phyloP scores from a whole-genome alignment of 2,113 vertebrate genomes.

The Ranitomeya variabilis region DNA sequence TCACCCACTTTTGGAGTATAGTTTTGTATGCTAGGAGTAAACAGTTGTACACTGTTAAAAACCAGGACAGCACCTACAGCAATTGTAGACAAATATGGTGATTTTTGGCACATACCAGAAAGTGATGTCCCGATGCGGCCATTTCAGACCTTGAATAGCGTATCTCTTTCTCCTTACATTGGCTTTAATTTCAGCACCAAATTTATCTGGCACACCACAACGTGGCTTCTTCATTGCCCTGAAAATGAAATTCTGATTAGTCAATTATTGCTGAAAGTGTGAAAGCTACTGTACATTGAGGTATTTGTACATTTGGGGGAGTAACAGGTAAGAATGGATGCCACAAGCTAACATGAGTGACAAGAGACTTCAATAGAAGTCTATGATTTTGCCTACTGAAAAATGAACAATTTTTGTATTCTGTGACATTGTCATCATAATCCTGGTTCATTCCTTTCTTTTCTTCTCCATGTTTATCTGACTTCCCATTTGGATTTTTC shows the following conservation, averaged over 20 bases:
- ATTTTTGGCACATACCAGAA: constrained; percentile 79
- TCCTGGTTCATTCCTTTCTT: background rate
- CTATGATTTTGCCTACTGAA: background rate
- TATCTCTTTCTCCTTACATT: constrained; percentile 87
- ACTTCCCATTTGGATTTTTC: background rate
- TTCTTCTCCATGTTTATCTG: background rate
- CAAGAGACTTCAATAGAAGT: background rate
- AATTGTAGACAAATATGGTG: background rate
- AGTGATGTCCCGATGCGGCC: constrained; percentile 85
- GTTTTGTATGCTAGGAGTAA: constrained; percentile 75
- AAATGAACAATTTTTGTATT: background rate
- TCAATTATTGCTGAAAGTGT: background rate
- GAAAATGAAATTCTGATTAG: background rate
- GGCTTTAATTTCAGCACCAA: constrained; percentile 84
- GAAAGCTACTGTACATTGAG: background rate
- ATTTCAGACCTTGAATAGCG: constrained; percentile 86
- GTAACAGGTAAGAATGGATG: background rate
- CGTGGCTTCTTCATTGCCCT: constrained; percentile 87
- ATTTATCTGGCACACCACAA: constrained; percentile 89
- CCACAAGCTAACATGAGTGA: background rate
- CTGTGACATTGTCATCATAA: background rate
- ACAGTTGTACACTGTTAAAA: background rate
- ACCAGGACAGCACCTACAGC: background rate
- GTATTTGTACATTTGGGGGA: background rate
- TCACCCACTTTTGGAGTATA: constrained; percentile 82